Evolutionary conservation across 2,797 vertebrate species (phyloP).

Genomic region (Tapera naevia): DNA sequence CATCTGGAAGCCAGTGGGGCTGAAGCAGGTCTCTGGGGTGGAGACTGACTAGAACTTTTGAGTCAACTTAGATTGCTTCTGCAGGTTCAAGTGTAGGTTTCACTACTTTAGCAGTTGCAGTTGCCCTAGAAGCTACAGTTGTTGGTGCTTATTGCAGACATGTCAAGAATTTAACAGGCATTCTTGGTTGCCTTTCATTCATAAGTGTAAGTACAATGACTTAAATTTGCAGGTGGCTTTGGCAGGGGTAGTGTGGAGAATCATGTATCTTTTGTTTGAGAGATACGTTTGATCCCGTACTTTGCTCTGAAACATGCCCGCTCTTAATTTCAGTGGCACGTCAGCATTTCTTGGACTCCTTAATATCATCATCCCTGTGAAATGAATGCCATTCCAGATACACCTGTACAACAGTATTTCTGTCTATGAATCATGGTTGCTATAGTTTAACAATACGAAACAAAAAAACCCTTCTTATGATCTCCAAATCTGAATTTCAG

Average conservation of each 20-base stretch:
- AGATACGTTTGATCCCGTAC: not conserved
- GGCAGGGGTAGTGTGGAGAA: not conserved
- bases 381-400: not conserved
- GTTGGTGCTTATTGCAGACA: not conserved
- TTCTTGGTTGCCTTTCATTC: not conserved
- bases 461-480: not conserved
- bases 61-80: not conserved
- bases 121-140: not conserved
- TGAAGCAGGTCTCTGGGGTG: not conserved
- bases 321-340: not conserved
- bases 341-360: not conserved
- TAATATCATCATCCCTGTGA: not conserved
- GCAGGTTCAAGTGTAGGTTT: not conserved
- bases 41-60: not conserved
- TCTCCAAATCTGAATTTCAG: not conserved
- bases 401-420: conserved; percentile 1
- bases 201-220: rapidly evolving
- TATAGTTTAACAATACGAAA: not conserved
- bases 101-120: rapidly evolving
- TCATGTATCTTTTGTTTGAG: not conserved
- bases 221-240: not conserved
- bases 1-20: not conserved
- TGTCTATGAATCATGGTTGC: not conserved
- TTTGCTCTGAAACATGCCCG: not conserved
- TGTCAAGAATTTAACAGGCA: not conserved